Evolutionary conservation across 2,113 vertebrate species (phyloP).

Genomic region (Romanogobio albipinnatus): DNA sequence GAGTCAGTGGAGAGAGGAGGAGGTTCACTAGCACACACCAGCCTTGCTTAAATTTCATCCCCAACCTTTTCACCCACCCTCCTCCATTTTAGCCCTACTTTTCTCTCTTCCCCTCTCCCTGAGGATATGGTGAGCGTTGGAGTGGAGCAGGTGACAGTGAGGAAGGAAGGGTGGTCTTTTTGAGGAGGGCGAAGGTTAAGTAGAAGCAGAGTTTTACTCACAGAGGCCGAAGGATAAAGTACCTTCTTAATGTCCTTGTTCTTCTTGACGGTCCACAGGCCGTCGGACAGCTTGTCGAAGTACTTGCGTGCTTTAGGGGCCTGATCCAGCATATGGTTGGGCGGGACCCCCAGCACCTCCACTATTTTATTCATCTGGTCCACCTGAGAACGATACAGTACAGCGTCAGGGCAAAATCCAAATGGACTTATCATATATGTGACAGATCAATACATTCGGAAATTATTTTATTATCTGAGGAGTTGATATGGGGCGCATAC

Average conservation of each 20-base stretch:
- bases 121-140: not conserved
- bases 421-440: not conserved
- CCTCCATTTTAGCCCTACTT: not conserved
- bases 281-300: conserved; percentile 92
- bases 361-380: conserved; percentile 97
- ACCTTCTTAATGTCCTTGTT: conserved; percentile 97
- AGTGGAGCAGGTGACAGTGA: conserved; percentile 25
- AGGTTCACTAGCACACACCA: conserved; percentile 15
- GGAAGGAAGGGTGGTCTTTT: conserved; percentile 38
- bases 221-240: conserved; percentile 64
- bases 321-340: conserved; percentile 92
- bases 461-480: not conserved
- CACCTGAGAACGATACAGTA: conserved; percentile 72
- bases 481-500: not conserved
- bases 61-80: not conserved
- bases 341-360: conserved; percentile 91
- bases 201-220: conserved; percentile 60
- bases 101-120: conserved; percentile 25
- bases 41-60: not conserved
- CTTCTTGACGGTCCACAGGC: conserved; percentile 92
- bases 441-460: not conserved
- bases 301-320: conserved; percentile 95
- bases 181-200: conserved; percentile 26
- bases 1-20: conserved; percentile 38
- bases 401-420: not conserved